phyloP scores from a whole-genome alignment of 2,888 invertebrate genomes.

The Sisyra nigra region DNA sequence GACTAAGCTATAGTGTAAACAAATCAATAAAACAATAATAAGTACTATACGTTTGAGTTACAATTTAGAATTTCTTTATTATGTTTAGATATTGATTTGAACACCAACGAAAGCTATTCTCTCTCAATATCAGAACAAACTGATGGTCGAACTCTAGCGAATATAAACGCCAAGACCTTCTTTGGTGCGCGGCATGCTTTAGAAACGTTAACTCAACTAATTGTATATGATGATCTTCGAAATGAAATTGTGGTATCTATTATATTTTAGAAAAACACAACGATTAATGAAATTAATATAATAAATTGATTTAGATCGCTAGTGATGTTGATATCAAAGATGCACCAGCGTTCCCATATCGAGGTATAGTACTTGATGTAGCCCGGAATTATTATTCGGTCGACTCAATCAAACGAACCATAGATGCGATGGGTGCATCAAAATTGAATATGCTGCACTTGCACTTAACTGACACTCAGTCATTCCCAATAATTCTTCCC shows the following conservation, averaged over 20 bases:
- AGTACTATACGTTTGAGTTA: too few species aligned
- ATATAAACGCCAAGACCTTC: conserved; percentile 38
- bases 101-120: conserved; percentile 42
- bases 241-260: conserved; percentile 38
- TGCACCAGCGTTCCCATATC: conserved; percentile 69
- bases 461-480: conserved; percentile 88
- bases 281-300: too few species aligned
- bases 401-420: conserved; percentile 51
- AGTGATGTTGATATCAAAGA: conserved; percentile 37
- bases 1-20: too few species aligned
- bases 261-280: not conserved
- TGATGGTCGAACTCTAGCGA: conserved; percentile 34
- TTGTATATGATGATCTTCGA: conserved; percentile 47
- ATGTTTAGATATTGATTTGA: conserved; percentile 31
- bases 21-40: too few species aligned
- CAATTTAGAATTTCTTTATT: not conserved
- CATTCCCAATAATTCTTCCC: conserved; percentile 74
- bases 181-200: conserved; percentile 52
- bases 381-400: conserved; percentile 72
- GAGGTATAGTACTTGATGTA: conserved; percentile 82
- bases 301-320: conserved; percentile 17
- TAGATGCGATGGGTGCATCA: conserved; percentile 80
- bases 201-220: conserved; percentile 49
- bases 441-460: conserved; percentile 92
- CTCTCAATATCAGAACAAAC: conserved; percentile 27